Conservation (phyloP, 2,888 invertebrate genomes). For the Nomada hirtipes region DNA sequence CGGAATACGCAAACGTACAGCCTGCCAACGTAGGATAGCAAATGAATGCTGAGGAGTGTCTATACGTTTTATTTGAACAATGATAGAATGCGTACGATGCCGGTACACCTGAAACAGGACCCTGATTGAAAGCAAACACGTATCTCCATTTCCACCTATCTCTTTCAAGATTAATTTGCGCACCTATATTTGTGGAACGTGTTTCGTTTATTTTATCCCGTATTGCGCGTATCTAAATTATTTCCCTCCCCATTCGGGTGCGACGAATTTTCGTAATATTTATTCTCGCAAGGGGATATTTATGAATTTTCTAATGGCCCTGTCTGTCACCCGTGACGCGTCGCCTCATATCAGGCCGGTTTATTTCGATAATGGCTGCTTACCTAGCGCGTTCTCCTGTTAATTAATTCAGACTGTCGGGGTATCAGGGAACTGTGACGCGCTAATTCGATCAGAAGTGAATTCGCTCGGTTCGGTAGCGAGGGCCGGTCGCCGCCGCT, state of each 20-base stretch:
- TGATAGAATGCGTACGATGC: too few species aligned
- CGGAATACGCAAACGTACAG: too few species aligned
- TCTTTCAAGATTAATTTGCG: too few species aligned
- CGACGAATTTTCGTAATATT: background rate
- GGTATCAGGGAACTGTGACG: constrained; percentile 82
- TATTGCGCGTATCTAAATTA: too few species aligned
- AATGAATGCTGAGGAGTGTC: too few species aligned
- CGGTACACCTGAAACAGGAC: too few species aligned
- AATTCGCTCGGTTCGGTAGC: constrained; percentile 79
- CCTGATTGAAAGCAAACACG: too few species aligned
- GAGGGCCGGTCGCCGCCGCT: constrained; percentile 57
- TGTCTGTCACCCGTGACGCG: constrained; percentile 7
- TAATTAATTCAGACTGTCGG: constrained; percentile 84
- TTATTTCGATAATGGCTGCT: constrained; percentile 81
- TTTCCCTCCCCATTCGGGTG: too few species aligned
- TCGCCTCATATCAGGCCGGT: constrained; percentile 48
- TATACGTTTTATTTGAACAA: too few species aligned
- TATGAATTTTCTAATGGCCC: constrained; percentile 13
- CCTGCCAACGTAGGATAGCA: too few species aligned
- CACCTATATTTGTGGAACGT: background rate
- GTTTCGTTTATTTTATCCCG: too few species aligned
- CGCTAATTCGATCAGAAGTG: constrained; percentile 84
- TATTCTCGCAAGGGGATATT: background rate
- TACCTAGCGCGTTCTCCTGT: constrained; percentile 78
- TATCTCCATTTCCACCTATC: too few species aligned